Evolutionary conservation across 2,888 invertebrate genomes (phyloP).

Genomic region (Geophilus truncorum): DNA sequence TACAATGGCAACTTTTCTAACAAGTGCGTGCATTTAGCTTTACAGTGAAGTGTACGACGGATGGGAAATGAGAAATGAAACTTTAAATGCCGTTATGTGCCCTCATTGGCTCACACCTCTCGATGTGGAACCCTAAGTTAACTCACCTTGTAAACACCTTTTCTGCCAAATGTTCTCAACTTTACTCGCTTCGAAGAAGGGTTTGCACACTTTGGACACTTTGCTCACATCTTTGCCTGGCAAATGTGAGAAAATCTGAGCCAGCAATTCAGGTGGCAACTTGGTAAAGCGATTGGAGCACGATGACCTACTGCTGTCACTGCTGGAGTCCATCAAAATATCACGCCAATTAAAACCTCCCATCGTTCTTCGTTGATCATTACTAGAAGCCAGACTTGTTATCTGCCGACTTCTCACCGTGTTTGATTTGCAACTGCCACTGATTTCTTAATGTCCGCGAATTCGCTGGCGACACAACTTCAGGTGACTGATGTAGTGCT

Average conservation of each 20-base stretch:
- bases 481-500: no score
- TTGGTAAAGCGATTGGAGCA: neutral
- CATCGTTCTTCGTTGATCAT: neutral
- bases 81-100: no score
- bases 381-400: neutral
- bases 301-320: conserved; percentile 15
- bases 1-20: neutral
- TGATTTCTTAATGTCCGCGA: neutral
- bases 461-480: neutral
- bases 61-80: no score
- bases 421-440: neutral
- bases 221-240: conserved; percentile 30
- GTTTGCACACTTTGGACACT: conserved; percentile 18
- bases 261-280: conserved; percentile 33
- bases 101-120: no score
- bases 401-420: no score
- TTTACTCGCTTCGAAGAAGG: conserved; percentile 4
- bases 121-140: neutral
- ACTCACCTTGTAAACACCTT: conserved; percentile 30
- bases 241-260: conserved; percentile 30
- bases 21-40: no score
- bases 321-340: neutral
- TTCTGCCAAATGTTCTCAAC: conserved; percentile 33
- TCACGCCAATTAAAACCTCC: conserved; percentile 30
- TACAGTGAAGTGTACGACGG: no score